phyloP scores from a whole-genome alignment of 2,113 vertebrate species.

The Colinus virginianus region DNA sequence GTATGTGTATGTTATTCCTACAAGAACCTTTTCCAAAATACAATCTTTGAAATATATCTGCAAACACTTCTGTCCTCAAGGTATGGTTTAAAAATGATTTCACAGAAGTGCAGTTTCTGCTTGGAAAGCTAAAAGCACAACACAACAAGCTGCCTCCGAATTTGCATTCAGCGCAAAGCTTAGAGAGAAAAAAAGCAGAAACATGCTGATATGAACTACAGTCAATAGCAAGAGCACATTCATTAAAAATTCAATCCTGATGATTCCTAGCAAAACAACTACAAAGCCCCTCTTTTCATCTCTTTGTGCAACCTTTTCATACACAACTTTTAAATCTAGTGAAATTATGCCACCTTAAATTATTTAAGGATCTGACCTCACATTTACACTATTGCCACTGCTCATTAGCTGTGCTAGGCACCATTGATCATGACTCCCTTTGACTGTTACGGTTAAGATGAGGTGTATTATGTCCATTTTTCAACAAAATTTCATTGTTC shows the following conservation, averaged over 20 bases:
- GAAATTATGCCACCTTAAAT: background rate
- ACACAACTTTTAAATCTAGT: background rate
- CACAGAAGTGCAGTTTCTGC: background rate
- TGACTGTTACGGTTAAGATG: background rate
- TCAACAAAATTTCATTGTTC: background rate
- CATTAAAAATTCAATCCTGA: background rate
- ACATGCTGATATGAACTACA: background rate
- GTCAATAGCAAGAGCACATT: background rate
- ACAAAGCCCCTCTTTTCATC: background rate
- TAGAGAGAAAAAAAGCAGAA: background rate
- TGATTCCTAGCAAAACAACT: background rate
- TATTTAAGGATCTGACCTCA: background rate
- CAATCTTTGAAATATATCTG: background rate
- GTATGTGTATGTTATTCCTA: background rate
- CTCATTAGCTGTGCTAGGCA: background rate
- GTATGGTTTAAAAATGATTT: background rate
- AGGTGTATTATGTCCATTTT: background rate
- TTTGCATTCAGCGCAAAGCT: background rate
- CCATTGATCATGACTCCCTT: background rate
- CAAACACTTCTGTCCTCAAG: background rate
- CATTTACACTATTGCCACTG: background rate
- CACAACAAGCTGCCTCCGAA: background rate
- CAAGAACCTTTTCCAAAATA: background rate
- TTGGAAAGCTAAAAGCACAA: background rate
- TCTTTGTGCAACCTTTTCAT: background rate